Percentiles rank a stretch among this genome's conserved stretches.
phyloP scores from a whole-genome alignment of 2,797 vertebrate genomes.

The Rhincodon typus region DNA sequence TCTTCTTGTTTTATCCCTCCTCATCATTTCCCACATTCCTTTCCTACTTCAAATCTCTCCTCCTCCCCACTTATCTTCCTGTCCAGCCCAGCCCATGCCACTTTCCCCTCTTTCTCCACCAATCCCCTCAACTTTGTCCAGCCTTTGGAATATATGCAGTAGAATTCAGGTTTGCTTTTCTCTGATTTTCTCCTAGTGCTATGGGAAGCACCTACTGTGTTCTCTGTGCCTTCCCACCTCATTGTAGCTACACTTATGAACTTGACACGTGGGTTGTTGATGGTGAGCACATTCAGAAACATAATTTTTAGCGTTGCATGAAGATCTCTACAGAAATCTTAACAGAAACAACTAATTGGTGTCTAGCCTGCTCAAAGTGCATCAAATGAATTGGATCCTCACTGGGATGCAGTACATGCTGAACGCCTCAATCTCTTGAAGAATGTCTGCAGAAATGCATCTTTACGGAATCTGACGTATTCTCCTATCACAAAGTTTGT shows the following conservation, averaged over 20 bases:
- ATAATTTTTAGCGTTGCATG: background rate
- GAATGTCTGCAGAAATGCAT: slow-evolving; percentile 69
- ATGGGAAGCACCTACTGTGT: background rate
- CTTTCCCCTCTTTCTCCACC: too few species aligned
- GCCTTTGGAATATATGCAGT: background rate
- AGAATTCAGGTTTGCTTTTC: background rate
- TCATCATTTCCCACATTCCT: background rate
- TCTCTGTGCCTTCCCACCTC: background rate
- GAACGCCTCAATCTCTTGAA: slow-evolving; percentile 71
- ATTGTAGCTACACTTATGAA: background rate
- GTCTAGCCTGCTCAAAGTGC: slow-evolving; percentile 57
- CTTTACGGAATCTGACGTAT: slow-evolving; percentile 77
- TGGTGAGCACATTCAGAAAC: background rate
- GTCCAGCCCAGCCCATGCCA: too few species aligned
- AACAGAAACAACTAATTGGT: too few species aligned
- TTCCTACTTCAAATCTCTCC: background rate
- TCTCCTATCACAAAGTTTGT: slow-evolving; percentile 80
- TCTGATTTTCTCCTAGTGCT: background rate
- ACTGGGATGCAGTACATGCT: slow-evolving; percentile 56
- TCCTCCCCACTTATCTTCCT: too few species aligned
- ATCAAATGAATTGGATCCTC: slow-evolving; percentile 47
- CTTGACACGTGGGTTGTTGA: background rate
- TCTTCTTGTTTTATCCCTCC: background rate
- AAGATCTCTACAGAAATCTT: slow-evolving; percentile 7
- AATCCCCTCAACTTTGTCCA: background rate